Evolutionary conservation across 2,888 invertebrate genomes (phyloP).

Genomic region (Caenorhabditis sp.): DNA sequence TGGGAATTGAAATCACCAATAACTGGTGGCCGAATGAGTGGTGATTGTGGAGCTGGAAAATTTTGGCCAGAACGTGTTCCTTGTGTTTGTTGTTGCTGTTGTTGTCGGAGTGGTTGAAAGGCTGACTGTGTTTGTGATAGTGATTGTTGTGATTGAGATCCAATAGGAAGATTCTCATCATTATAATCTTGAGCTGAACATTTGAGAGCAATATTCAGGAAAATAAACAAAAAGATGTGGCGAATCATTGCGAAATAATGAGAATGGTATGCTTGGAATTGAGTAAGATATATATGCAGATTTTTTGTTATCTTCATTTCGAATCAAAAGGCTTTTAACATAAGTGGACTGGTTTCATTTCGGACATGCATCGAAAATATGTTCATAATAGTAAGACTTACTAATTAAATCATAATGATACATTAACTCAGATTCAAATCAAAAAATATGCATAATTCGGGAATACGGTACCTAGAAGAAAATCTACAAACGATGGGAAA

Average conservation of each 20-base stretch:
- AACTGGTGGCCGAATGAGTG: not conserved
- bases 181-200: not conserved
- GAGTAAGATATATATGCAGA: conserved; percentile 1
- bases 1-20: not conserved
- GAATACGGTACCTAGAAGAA: conserved; percentile 44
- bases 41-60: conserved; percentile 13
- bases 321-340: conserved; percentile 30
- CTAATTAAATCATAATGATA: conserved; percentile 6
- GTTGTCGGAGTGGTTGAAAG: conserved; percentile 1
- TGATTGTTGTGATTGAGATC: no score
- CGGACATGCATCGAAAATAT: not conserved
- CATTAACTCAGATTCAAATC: conserved; percentile 32
- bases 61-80: not conserved
- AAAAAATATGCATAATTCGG: conserved; percentile 48
- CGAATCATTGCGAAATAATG: not conserved
- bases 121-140: no score
- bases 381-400: conserved; percentile 15
- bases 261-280: not conserved
- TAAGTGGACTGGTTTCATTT: conserved; percentile 27
- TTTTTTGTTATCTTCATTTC: conserved; percentile 37
- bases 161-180: not conserved
- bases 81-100: no score
- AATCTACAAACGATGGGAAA: conserved; percentile 44
- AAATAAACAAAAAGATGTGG: not conserved
- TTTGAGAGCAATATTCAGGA: not conserved